Percentiles rank a stretch among this genome's conserved stretches.
phyloP scores from a whole-genome alignment of 2,113 vertebrate genomes.

The Puntigrus tetrazona region DNA sequence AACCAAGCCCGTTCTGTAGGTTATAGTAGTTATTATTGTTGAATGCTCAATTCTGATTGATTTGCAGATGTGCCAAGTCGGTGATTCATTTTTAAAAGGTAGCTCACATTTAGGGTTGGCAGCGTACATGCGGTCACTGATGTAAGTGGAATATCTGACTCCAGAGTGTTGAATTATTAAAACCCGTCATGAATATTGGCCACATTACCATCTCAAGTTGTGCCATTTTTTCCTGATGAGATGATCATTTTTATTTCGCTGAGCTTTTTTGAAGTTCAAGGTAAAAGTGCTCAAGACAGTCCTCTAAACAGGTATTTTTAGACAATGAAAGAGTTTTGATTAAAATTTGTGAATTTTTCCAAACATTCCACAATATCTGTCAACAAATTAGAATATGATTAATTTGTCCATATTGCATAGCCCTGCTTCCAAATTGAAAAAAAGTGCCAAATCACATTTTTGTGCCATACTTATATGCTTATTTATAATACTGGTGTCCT shows the following conservation, averaged over 20 bases:
- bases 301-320: neutral
- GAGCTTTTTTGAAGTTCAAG: neutral
- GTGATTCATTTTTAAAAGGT: neutral
- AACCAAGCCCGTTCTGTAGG: neutral
- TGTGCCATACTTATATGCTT: neutral
- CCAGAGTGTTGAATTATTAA: neutral
- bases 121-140: neutral
- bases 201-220: neutral
- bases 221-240: neutral
- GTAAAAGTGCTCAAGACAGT: neutral
- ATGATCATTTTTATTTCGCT: neutral
- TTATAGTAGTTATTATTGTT: neutral
- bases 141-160: conserved; percentile 3
- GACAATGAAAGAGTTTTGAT: neutral
- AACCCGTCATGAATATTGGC: neutral
- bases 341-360: neutral
- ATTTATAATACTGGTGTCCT: neutral
- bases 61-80: neutral
- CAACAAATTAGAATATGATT: neutral
- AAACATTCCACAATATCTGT: neutral
- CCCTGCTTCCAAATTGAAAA: neutral
- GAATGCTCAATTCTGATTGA: neutral
- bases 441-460: neutral
- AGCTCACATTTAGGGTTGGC: neutral
- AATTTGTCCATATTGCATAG: neutral